Conservation (phyloP, 2,113 vertebrate species). For the Sebastes schlegelii region DNA sequence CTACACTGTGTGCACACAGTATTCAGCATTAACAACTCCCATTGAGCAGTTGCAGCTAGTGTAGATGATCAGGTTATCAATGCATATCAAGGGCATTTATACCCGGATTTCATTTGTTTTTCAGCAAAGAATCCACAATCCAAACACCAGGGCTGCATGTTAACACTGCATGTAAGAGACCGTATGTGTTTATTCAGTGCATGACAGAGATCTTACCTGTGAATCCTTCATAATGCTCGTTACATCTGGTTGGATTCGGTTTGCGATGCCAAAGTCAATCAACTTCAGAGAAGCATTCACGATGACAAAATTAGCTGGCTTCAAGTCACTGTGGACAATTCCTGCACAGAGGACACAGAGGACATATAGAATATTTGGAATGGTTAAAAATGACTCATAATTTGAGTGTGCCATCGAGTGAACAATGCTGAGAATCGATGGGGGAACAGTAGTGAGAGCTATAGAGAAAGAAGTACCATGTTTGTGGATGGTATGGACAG, state of each 20-base stretch:
- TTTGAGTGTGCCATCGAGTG: background rate
- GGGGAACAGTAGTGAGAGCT: too few species aligned
- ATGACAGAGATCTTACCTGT: conserved; percentile 83
- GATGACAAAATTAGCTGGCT: conserved; percentile 97
- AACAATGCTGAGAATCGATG: background rate
- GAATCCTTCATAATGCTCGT: conserved; percentile 98
- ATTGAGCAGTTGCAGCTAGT: background rate
- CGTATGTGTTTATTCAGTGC: background rate
- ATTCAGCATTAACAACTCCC: background rate
- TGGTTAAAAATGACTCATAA: background rate
- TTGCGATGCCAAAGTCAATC: conserved; percentile 98
- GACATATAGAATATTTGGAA: background rate
- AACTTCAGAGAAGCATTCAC: conserved; percentile 96
- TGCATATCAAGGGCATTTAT: background rate
- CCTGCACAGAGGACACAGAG: conserved; percentile 78
- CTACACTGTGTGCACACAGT: background rate
- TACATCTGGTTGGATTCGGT: conserved; percentile 96
- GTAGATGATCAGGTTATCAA: too few species aligned
- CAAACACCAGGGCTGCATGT: too few species aligned
- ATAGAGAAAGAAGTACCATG: conserved; percentile 84
- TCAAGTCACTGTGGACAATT: conserved; percentile 98
- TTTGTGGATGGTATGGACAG: conserved; percentile 95
- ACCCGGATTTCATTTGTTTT: background rate
- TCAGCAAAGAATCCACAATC: too few species aligned
- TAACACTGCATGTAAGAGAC: background rate